Conservation (phyloP, 2,113 vertebrate species). For the Phylloscopus whistleri region DNA sequence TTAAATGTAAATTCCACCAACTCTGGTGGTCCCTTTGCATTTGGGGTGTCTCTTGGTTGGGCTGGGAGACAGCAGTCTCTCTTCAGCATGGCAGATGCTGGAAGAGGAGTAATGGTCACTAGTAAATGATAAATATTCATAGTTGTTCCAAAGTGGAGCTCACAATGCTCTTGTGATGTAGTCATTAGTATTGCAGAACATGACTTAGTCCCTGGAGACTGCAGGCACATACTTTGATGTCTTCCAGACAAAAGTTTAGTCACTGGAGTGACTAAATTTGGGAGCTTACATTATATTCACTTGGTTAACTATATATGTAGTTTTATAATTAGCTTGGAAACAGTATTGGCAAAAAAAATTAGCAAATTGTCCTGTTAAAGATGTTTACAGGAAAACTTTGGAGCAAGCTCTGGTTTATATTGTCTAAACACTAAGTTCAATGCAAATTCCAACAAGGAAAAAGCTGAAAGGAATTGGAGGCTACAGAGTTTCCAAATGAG, state of each 20-base stretch:
- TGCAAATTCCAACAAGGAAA: background rate
- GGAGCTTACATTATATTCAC: background rate
- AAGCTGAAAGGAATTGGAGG: background rate
- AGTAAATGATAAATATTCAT: constrained; percentile 24
- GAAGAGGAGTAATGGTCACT: background rate
- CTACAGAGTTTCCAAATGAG: background rate
- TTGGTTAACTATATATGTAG: background rate
- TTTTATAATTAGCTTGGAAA: background rate
- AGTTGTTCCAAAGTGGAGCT: background rate
- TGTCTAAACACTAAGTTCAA: background rate
- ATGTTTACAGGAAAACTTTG: background rate
- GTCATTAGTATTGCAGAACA: constrained; percentile 35
- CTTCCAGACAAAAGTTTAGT: constrained; percentile 45
- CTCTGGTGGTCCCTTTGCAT: background rate
- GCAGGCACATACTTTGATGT: constrained; percentile 23
- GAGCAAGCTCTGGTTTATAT: background rate
- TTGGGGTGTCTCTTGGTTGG: background rate
- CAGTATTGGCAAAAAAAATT: background rate
- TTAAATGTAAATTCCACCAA: background rate
- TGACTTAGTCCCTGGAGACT: constrained; percentile 29
- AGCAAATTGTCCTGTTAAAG: background rate
- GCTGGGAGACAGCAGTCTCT: background rate
- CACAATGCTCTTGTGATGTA: background rate
- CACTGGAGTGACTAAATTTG: constrained; percentile 35
- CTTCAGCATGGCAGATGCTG: background rate